Evolutionary conservation across 1,140 invertebrate species (phyloP), one percentile per base, ranked within the genome.

Genomic region (Drosophila trapezifrons): DNA sequence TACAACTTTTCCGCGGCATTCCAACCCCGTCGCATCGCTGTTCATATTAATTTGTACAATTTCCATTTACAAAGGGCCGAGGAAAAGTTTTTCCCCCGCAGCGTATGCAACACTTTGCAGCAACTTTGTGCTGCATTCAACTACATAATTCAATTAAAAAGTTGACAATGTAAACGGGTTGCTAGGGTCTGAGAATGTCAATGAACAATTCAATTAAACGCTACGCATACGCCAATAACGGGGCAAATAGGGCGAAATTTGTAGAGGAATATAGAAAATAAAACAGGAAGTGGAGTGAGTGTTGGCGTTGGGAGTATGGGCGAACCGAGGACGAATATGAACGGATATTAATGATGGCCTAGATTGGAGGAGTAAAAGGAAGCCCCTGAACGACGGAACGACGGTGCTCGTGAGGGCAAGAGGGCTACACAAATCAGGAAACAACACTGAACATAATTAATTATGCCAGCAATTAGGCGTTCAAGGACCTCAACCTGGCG

Each of bases 71-170:
- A 56, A 46, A 38, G 22, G 32, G 51, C 10, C 29, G n/a, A 20
- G 45, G n/a, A 17, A 40, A 43, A 52, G 45, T 52, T 75, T 72
- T 51, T n/a, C 37, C 59, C 52, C 54, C 38, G 12, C 38, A 42
- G 71, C 55, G 32, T 51, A 35, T 66, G 59, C 45, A 80, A 52
- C 40, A 37, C 52, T 65, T 77, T 80, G 67, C 38, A 25, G 62
- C 43, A 82, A 82, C 55, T 78, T 82, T 79, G 64, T 66, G 60
- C 64, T 78, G 49, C 58, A 56, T 82, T 64, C 55, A 81, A 65
- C 76, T 76, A 57, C 69, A 85, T 85, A 83, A 87, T 82, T 82
- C 76, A 86, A 86, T 86, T 86, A 86, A 86, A 76, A 82, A 78
- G 78, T 85, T 85, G 70, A 78, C 65, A 81, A 65, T 81, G 78